These are phyloP conservation scores for Trichogramma dendrolimi DNA, from an alignment of 2,888 invertebrate genomes.

Conservation along the genomic window DNA sequence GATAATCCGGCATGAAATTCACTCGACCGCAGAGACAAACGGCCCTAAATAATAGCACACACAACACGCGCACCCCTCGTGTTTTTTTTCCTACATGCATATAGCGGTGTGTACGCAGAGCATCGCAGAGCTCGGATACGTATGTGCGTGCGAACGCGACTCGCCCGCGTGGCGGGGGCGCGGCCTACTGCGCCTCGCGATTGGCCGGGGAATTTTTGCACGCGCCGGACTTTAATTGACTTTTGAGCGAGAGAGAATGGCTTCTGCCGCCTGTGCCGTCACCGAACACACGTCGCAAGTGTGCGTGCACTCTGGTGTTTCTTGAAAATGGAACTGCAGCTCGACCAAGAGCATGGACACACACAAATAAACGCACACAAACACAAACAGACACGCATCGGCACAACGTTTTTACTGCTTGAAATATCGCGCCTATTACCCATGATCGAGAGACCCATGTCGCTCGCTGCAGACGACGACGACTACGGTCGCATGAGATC, in stretches of 20 bases:
- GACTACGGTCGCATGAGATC: too few species aligned
- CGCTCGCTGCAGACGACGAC: too few species aligned
- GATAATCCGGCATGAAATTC: constrained; percentile 5
- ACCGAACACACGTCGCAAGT: neutral
- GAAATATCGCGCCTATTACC: too few species aligned
- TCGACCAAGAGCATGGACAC: too few species aligned
- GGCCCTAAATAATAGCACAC: constrained; percentile 23
- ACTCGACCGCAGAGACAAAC: constrained; percentile 24
- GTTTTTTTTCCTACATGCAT: constrained; percentile 10
- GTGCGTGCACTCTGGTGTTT: too few species aligned
- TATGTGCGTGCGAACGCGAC: too few species aligned
- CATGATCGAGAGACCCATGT: too few species aligned
- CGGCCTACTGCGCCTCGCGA: constrained; percentile 2
- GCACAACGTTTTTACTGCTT: too few species aligned
- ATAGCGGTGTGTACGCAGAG: neutral
- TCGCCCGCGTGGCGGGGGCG: too few species aligned
- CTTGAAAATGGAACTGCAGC: too few species aligned
- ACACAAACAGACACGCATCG: too few species aligned
- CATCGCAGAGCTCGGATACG: constrained; percentile 8
- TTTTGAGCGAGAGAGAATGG: constrained; percentile 11
- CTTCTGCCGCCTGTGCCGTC: neutral
- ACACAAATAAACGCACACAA: too few species aligned
- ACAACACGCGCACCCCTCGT: neutral
- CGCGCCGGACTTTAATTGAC: constrained; percentile 21
- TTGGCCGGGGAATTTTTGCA: constrained; percentile 16